Conservation (phyloP, 1,140 invertebrate species). For the Atta colombica region DNA sequence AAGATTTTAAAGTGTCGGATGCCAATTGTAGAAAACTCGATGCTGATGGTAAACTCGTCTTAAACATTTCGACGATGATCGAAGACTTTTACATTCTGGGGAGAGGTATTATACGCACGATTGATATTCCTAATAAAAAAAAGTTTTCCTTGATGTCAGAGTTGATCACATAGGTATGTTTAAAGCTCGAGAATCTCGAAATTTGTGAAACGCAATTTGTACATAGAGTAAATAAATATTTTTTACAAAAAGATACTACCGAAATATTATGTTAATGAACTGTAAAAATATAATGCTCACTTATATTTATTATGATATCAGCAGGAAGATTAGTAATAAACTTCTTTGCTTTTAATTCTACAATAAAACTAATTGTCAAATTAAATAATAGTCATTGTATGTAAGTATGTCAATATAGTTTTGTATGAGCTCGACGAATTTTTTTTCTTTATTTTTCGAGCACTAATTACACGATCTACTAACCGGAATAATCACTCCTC, state of each 20-base stretch:
- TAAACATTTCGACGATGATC: conserved; percentile 90
- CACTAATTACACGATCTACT: background rate
- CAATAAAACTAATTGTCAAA: background rate
- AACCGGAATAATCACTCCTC: background rate
- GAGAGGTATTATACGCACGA: conserved; percentile 87
- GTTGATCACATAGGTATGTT: background rate
- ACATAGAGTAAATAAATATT: conserved; percentile 48
- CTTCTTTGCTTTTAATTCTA: background rate
- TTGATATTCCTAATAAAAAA: conserved; percentile 82
- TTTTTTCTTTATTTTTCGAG: background rate
- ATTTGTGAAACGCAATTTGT: conserved; percentile 13
- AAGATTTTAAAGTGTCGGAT: conserved; percentile 91
- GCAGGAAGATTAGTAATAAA: background rate
- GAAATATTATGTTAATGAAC: background rate
- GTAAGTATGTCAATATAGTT: background rate
- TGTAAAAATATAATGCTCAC: background rate
- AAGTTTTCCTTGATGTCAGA: conserved; percentile 59
- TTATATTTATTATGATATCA: background rate
- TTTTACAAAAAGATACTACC: conserved; percentile 19
- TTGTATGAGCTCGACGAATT: background rate
- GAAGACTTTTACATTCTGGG: conserved; percentile 92
- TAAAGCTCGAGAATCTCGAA: background rate
- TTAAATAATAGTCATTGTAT: background rate
- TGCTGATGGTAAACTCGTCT: conserved; percentile 85
- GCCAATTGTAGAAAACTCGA: conserved; percentile 86